Base-by-base conservation (phyloP, 2,888 invertebrate species). In the Drepanosiphum platanoidis region DNA sequence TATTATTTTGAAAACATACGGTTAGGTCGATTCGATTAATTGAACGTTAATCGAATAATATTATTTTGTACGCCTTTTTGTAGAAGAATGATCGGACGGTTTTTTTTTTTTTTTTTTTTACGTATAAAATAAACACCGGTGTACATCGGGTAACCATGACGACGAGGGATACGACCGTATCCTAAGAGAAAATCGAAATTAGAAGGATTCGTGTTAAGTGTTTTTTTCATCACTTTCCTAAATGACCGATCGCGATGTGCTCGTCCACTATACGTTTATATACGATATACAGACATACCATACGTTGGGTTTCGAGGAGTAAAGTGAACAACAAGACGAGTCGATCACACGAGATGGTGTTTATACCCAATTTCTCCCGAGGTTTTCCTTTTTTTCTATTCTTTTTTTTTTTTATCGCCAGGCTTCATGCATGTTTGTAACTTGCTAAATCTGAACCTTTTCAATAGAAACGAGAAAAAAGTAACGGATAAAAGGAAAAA, bases 341-440 rank as follows among this genome's bases (percentile, higher is more conserved):
- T 64, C 13, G 64, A 30, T 64, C 64, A 27, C 30, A 64, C 11
- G 9, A 27, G 11, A 64, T 52, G 5, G 52, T 52, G 18, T 22
- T 5, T 22, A 52, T 52, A 52, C 30, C 8, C 30, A 0, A 13
- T 64, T 64, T 30, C 9, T 3, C 11, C 2, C 13, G 30, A 2
- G 46, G 11, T 46, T 42, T 42, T 42, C 8, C 11, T 42, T 42
- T 42, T 42, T 58, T 58, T 27, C 18, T 66, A 8, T 68, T 68
- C 22, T 64, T 64, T 64, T 32, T 68, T 68, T 71, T 71, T 71
- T 39, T 71, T 42, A 71, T 42, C 39, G 11, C 5, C n/a, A 13
- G 27, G n/a, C 27, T 71, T 8, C 39, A 27, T 15, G 39, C 39
- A 39, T 27, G 39, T 71, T 39, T 39, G 70, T 70, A 39, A 71